These are phyloP conservation scores for Otus scops DNA, from an alignment of 2,797 vertebrate genomes.

Conservation along the genomic window DNA sequence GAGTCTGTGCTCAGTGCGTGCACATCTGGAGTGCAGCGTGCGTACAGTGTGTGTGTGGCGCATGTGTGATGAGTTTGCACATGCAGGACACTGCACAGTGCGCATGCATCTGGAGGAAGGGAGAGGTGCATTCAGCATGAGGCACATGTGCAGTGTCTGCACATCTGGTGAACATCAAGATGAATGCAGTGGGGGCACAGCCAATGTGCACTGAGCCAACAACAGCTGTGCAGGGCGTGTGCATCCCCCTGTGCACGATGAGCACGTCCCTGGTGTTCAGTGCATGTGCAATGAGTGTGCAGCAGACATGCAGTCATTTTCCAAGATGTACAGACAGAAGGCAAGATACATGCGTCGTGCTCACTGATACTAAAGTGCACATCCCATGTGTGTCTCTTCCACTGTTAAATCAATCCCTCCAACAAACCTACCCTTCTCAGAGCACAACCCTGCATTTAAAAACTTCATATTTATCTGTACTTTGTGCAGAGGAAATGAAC, in stretches of 20 bases:
- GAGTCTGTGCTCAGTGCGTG: background rate
- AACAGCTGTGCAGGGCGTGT: background rate
- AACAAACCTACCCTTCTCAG: background rate
- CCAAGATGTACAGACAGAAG: background rate
- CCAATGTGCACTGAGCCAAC: background rate
- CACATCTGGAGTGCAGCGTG: background rate
- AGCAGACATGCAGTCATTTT: rapidly evolving
- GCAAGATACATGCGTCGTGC: background rate
- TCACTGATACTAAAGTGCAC: background rate
- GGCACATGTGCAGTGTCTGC: background rate
- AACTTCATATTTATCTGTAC: background rate
- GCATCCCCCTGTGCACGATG: too few relatives aligned
- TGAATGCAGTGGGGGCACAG: rapidly evolving
- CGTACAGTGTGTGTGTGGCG: background rate
- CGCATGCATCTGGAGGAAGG: background rate
- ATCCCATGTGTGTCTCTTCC: background rate
- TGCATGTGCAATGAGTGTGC: rapidly evolving
- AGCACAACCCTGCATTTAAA: background rate
- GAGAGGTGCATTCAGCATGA: background rate
- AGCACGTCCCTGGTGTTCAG: background rate
- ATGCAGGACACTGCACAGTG: background rate
- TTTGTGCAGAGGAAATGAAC: background rate
- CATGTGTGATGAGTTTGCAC: background rate
- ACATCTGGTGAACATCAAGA: background rate
- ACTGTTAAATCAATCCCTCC: background rate